Base-by-base conservation (phyloP, 2,113 vertebrate species). In the Hystrix cristata region DNA sequence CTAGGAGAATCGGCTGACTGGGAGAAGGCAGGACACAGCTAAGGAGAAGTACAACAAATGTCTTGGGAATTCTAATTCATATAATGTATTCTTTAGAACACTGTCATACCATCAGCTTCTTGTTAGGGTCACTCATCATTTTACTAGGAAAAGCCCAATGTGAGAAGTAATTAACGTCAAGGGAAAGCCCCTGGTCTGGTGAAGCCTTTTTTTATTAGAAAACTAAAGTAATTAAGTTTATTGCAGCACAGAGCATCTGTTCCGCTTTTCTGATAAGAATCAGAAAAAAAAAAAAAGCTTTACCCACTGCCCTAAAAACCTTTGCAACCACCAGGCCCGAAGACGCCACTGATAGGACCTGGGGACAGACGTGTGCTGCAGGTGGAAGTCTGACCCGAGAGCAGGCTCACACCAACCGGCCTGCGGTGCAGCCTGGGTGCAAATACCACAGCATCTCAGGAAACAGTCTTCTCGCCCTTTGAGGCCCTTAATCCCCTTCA, bases 201-300 rank as follows among this genome's bases (percentile, higher is more conserved):
- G 85, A 79, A 90, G 1, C 64, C 80, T 96, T 79, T 97, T 62
- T 97, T 62, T 97, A 95, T 94, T 95, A 86, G 0, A 96, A 94
- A 74, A 97, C 31, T 86, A 97, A 97, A 97, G 12, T 14, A 91
- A 96, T 95, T 94, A 94, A 87, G 96, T 64, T 59, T 80, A 51
- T 48, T 79, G 9, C 1, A 82, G 11, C 90, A 65, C 78, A 62
- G 27, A 97, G 83, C 91, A 87, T 60, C 29, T 43, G 86, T 91
- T 96, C 79, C 96, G 91, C 71, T 94, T 87, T 59, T 95, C 5
- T 95, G 87, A 97, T 95, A 43, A 90, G 59, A 92, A 2, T 38
- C 38, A 38, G 38, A 51, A 51, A 92, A 0, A 18, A 93, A 94
- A 6, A 92, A 4, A 6, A 1, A 13, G 62, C 93, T 95, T 96